Evolutionary conservation across 2,888 invertebrate species (phyloP), one percentile per base, ranked within the genome.

Genomic region (Napeogenes sylphis): DNA sequence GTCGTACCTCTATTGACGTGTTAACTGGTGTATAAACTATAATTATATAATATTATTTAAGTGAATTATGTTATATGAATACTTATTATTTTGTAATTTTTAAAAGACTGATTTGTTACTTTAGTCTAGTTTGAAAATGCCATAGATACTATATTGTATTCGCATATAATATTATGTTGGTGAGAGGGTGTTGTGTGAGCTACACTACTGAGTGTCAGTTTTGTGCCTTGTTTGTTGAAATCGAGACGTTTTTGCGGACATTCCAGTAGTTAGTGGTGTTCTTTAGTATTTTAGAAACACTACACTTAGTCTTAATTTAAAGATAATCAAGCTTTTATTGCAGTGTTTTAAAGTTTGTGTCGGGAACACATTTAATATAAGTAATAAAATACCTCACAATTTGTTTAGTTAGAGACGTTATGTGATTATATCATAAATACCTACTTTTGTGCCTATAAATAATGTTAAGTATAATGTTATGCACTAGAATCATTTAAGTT

Each of bases 91-190:
- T 87, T 78, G 76, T 88, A 87, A 83, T 87, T 83, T 70, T 83
- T 86, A 79, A 82, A 91, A 91, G 91, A 91, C 91, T 91, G 91
- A 91, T 90, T 89, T 86, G 87, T 90, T 90, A 89, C 82, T 88
- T 80, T 90, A 90, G 89, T 90, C 90, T 90, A 90, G 89, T 90
- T 90, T 84, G 85, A 86, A 83, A 88, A 90, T 90, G 90, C 90
- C 90, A 90, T 90, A 89, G 89, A 89, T 87, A 85, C 82, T 82
- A 79, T 74, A 75, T 83, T 81, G 76, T 79, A 78, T 83, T 83
- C 76, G 78, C 81, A 77, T 79, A 79, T 74, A 77, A 78, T 77
- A 81, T 75, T 78, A 78, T 75, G 75, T 83, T 82, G 77, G 79
- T 82, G 80, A 72, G 72, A 78, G 81, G 81, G 76, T 77, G 76